Base-by-base conservation (phyloP, 2,888 invertebrate species). In the Cybosia mesomella region DNA sequence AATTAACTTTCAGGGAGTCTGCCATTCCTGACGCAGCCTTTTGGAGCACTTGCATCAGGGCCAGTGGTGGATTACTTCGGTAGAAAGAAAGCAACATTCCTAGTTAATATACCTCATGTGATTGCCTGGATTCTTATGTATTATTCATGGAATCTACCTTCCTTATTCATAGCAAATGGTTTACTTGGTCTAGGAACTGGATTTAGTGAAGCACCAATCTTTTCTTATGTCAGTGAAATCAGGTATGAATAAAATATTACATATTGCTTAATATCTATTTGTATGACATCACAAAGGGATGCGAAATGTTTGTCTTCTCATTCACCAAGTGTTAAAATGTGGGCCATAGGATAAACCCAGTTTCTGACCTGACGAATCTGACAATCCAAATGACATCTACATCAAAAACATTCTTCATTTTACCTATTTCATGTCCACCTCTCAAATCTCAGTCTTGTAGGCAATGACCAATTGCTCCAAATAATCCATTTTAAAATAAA, bases 211-310 rank as follows among this genome's bases (percentile, higher is more conserved):
- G 96, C 96, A 0, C 96, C 96, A 0, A 94, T 95, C 55, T 92
- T 95, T 68, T 95, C 96, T 1, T 96, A 96, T 78, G 95, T 96
- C 13, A 95, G 96, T 10, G 96, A 96, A 89, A 95, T 96, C 34
- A 95, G 94, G 95, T 95, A 72, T 77, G 80, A 70, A 54, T 24
- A 49, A n/a, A 43, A 1, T 18, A 1, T 9, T 18, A 18, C 13
- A 39, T 1, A n/a, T 18, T n/a, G 7, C 18, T 2, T 18, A n/a
- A 49, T 4, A n/a, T 49, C n/a, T n/a, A 49, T 49, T 9, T n/a
- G 8, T 2, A 39, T 15, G 18, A 5, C 39, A 39, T 15, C 15
- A 39, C 39, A 39, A 39, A 13, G 1, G 2, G 0, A 15, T 4
- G 4, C n/a, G n/a, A n/a, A n/a, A n/a, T n/a, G n/a, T n/a, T n/a